phyloP scores from a whole-genome alignment of 2,888 invertebrate genomes.

The Lepas anatifera region DNA sequence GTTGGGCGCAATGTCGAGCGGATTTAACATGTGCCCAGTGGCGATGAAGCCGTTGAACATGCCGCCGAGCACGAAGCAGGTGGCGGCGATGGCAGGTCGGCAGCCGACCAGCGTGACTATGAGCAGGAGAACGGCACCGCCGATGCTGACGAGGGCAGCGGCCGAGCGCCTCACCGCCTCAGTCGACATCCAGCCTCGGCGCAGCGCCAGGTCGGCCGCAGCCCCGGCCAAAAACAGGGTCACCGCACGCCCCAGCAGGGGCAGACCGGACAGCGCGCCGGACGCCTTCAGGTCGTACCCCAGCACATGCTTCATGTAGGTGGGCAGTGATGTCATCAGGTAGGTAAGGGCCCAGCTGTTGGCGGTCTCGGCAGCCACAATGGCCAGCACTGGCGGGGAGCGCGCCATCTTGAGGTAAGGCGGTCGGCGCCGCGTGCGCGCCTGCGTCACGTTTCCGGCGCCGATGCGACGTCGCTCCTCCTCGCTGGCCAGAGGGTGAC shows the following conservation, averaged over 20 bases:
- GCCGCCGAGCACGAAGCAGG: neutral
- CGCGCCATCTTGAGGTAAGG: neutral
- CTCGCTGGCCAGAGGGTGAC: neutral
- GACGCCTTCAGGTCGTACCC: neutral
- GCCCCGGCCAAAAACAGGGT: neutral
- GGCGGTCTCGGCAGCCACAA: neutral
- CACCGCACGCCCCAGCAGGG: neutral
- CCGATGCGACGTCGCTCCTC: neutral
- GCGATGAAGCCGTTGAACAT: neutral
- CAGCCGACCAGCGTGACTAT: neutral
- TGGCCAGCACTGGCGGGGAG: neutral
- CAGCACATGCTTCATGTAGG: conserved; percentile 8
- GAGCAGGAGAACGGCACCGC: neutral
- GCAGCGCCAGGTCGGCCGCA: neutral
- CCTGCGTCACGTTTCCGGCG: neutral
- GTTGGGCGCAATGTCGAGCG: conserved; percentile 6
- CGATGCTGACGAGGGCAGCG: neutral
- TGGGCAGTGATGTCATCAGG: neutral
- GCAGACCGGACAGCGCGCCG: neutral
- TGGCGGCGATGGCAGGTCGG: neutral
- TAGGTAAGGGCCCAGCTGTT: neutral
- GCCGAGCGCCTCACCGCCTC: neutral
- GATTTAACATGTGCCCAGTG: neutral
- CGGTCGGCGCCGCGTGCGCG: neutral
- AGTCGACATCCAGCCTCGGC: neutral